Base-by-base conservation (phyloP, 1,140 invertebrate genomes). In the Ceratina japonica region DNA sequence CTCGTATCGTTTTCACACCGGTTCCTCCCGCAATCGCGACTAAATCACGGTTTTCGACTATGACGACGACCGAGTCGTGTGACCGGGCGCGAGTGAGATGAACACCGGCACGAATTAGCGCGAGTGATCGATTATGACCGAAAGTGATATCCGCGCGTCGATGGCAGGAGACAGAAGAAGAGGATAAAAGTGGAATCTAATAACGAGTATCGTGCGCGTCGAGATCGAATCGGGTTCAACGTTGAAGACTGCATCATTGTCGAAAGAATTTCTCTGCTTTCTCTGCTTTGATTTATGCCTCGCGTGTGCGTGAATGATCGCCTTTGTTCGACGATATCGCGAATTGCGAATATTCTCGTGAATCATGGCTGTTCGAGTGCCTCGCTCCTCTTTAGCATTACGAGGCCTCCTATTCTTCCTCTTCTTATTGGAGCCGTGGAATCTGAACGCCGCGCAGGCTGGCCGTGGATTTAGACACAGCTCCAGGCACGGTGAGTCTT, bases 381-480 rank as follows among this genome's bases (percentile, higher is more conserved):
- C 27, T 56, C 75, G 54, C 68, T 80, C 82, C 49, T 51, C 81
- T 70, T 75, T 62, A 61, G 84, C 66, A 70, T 79, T 81, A 24
- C 79, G 69, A 54, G n/a, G 63, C 20, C 66, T 86, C 20, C n/a
- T 86, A 44, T 44, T 44, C 64, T 66, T 90, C 71, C 68, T 88
- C 64, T 77, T 85, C 58, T 87, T 82, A 72, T 62, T 91, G 77
- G 37, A 88, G 12, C 80, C 86, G n/a, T 88, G 85, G 86, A 78
- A 83, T 69, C 81, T 82, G 65, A 84, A 80, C 64, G 76, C 59
- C 74, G 86, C 83, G 65, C 83, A 85, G 75, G 89, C 86, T 20
- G 83, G 72, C 68, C 88, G 87, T 61, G 87, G 88, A 85, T 90
- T 89, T 84, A 86, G 89, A 22, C 88, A 88, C 54, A 88, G 75